Percentiles rank a stretch among this genome's conserved stretches.
These are phyloP conservation scores for Bilobella aurantiaca DNA, from an alignment of 1,140 invertebrate species.

Conservation along the genomic window DNA sequence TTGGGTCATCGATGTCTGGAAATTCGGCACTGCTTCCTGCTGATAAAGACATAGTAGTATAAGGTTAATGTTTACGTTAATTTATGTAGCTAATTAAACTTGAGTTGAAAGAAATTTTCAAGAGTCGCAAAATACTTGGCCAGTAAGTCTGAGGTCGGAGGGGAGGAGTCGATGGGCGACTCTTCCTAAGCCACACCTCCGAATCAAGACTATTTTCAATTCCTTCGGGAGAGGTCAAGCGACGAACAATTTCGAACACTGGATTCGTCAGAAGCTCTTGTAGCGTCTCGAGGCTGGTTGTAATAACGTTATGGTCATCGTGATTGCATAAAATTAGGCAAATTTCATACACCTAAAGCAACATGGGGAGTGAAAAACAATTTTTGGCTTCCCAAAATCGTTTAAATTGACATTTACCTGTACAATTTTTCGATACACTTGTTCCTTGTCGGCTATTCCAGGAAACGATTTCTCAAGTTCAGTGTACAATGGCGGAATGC, in stretches of 20 bases:
- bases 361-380: constrained; percentile 29
- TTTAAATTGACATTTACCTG: constrained; percentile 4
- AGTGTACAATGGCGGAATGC: constrained; percentile 11
- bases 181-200: constrained; percentile 34
- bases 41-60: too few species aligned
- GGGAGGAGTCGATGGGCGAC: not conserved
- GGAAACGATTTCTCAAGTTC: constrained; percentile 1
- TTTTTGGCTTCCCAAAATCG: constrained; percentile 8
- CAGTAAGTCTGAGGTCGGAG: not conserved
- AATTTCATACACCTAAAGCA: constrained; percentile 64
- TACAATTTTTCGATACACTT: constrained; percentile 14
- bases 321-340: constrained; percentile 60
- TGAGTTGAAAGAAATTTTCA: too few species aligned
- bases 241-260: constrained; percentile 48
- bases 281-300: constrained; percentile 67
- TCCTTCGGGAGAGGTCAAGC: constrained; percentile 49
- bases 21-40: too few species aligned
- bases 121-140: too few species aligned
- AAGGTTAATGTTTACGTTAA: too few species aligned
- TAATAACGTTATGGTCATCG: constrained; percentile 72
- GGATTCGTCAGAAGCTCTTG: constrained; percentile 58
- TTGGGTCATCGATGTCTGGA: too few species aligned
- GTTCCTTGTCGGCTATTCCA: constrained; percentile 9
- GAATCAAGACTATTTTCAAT: constrained; percentile 42
- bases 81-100: too few species aligned